These are phyloP conservation scores for Microctenopoma stevenorrisi DNA, from an alignment of 2,797 vertebrate species.

Conservation along the genomic window DNA sequence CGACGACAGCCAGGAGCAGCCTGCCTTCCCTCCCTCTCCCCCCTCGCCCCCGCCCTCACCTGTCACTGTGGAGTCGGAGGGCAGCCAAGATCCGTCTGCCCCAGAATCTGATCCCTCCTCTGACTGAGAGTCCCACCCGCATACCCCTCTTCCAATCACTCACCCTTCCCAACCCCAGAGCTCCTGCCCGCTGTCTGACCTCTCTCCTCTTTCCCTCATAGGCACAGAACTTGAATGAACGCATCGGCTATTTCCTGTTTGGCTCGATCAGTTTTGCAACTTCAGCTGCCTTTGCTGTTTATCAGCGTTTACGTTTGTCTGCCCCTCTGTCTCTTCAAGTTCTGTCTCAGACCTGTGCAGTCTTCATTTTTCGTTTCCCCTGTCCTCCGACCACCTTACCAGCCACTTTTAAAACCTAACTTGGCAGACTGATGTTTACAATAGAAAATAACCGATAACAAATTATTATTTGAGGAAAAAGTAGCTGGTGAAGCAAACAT, in stretches of 20 bases:
- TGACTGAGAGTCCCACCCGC: constrained; percentile 67
- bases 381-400: constrained; percentile 28
- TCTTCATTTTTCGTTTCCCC: constrained; percentile 9
- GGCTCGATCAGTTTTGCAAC: constrained; percentile 1
- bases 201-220: constrained; percentile 45
- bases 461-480: constrained; percentile 28
- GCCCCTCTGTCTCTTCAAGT: constrained; percentile 63
- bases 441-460: constrained; percentile 7
- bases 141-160: constrained; percentile 30
- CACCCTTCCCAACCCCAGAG: constrained; percentile 35
- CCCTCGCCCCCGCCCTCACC: constrained; percentile 78
- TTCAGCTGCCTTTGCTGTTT: constrained; percentile 1
- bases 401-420: constrained; percentile 45
- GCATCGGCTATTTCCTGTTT: constrained; percentile 22
- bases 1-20: constrained; percentile 72
- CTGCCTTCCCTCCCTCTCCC: constrained; percentile 83
- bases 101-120: constrained; percentile 70
- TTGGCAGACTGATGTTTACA: constrained; percentile 42
- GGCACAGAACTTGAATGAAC: constrained; percentile 64
- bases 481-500: constrained; percentile 52
- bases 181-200: constrained; percentile 47
- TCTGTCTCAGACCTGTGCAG: constrained; percentile 52
- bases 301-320: constrained; percentile 17
- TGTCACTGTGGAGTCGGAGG: constrained; percentile 64
- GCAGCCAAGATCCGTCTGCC: constrained; percentile 60